These are phyloP conservation scores for Chymomyza costata DNA, from an alignment of 1,140 invertebrate species.

Conservation along the genomic window DNA sequence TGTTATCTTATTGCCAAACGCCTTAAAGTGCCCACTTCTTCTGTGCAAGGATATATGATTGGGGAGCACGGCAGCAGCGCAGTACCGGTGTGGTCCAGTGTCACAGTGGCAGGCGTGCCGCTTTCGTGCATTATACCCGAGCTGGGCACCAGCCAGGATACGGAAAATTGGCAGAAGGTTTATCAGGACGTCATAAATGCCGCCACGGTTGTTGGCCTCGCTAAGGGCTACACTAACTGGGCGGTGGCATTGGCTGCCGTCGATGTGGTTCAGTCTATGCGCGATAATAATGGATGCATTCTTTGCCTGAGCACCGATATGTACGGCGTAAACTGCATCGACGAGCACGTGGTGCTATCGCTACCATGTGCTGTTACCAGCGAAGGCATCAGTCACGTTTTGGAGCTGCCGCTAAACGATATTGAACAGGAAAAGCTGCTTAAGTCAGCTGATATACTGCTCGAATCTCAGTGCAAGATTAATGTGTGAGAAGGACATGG, in stretches of 20 bases:
- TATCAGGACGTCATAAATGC: conserved; percentile 86
- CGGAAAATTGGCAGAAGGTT: conserved; percentile 84
- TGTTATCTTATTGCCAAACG: conserved; percentile 88
- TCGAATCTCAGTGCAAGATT: no score
- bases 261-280: conserved; percentile 81
- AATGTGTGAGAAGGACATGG: no score
- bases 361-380: no score
- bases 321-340: conserved; percentile 76
- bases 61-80: conserved; percentile 87
- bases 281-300: conserved; percentile 84
- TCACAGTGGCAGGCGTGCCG: conserved; percentile 89
- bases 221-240: conserved; percentile 92
- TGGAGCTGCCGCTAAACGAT: no score
- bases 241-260: conserved; percentile 88
- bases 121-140: conserved; percentile 83
- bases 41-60: conserved; percentile 90
- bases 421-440: no score
- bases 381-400: no score
- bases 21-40: conserved; percentile 84
- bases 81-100: conserved; percentile 93
- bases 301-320: conserved; percentile 86
- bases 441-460: no score
- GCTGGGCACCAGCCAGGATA: conserved; percentile 81
- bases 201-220: conserved; percentile 88
- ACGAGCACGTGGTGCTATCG: neutral